Conservation (phyloP, 2,797 vertebrate species). For the Pseudopleuronectes americanus region DNA sequence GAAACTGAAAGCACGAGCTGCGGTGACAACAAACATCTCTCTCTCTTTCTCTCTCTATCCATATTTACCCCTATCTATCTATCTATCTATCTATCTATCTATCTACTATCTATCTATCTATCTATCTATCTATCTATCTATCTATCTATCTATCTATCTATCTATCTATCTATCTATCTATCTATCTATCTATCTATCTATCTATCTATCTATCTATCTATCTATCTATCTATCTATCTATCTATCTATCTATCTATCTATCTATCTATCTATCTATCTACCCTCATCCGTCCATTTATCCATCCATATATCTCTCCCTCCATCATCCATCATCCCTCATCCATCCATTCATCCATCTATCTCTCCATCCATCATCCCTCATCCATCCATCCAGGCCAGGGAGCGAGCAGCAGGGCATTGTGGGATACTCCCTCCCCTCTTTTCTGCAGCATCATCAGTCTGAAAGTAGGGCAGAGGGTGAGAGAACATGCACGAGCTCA, state of each 20-base stretch:
- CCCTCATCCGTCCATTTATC: too few species aligned
- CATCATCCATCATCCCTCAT: slow-evolving; percentile 41
- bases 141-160: too few species aligned
- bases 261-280: too few species aligned
- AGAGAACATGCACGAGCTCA: slow-evolving; percentile 37
- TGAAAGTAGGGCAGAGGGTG: slow-evolving; percentile 80
- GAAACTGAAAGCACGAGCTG: slow-evolving; percentile 46
- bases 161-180: slow-evolving; percentile 1
- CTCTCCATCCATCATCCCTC: slow-evolving; percentile 55
- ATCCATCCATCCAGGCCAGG: slow-evolving; percentile 27
- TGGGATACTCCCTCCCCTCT: slow-evolving; percentile 79
- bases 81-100: too few species aligned
- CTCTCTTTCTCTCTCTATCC: slow-evolving; percentile 24
- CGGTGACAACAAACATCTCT: slow-evolving; percentile 26
- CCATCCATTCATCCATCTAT: slow-evolving; percentile 16
- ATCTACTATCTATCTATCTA: too few species aligned
- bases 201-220: background rate
- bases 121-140: too few species aligned
- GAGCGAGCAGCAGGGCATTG: slow-evolving; percentile 70
- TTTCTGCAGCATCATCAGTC: slow-evolving; percentile 79
- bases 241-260: slow-evolving; percentile 34
- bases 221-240: slow-evolving; percentile 27
- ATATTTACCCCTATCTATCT: background rate
- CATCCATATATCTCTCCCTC: background rate
- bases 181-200: slow-evolving; percentile 47